phyloP scores from a whole-genome alignment of 2,113 vertebrate genomes.

The Cyanoliseus patagonus region DNA sequence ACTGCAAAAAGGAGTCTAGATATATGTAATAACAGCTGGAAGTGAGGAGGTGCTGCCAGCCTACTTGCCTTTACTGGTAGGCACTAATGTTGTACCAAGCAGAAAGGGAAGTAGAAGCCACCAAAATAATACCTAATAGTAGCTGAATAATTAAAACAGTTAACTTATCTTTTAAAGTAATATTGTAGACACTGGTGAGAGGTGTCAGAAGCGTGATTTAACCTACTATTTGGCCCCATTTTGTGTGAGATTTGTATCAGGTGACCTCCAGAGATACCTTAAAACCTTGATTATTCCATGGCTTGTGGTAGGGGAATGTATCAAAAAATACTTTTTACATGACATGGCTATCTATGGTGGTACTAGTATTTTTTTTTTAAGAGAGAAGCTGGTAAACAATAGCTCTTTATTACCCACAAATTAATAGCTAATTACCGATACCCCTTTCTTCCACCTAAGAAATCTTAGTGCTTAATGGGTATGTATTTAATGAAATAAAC shows the following conservation, averaged over 20 bases:
- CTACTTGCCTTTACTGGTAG: not conserved
- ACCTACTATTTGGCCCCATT: not conserved
- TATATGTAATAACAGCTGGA: not conserved
- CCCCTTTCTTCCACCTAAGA: not conserved
- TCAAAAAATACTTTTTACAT: not conserved
- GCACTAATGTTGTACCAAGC: not conserved
- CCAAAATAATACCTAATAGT: not conserved
- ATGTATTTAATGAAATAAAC: not conserved
- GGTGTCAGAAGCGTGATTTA: not conserved
- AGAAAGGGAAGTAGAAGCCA: not conserved
- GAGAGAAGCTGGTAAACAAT: not conserved
- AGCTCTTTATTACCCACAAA: not conserved
- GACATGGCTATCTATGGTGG: not conserved
- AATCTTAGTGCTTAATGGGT: not conserved
- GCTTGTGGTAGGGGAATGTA: not conserved
- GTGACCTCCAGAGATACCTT: not conserved
- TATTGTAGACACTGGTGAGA: not conserved
- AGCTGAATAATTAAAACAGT: not conserved
- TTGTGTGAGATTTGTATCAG: not conserved
- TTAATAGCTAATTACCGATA: not conserved
- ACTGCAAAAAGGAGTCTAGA: not conserved
- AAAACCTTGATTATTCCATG: not conserved
- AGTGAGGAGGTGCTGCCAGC: constrained; percentile 20
- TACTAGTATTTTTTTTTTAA: not conserved
- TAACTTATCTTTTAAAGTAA: not conserved